A percentile compares a stretch with the other conserved stretches of the same genome.
These are phyloP conservation scores for Drosophila buzzatii DNA, from an alignment of 2,888 invertebrate genomes.

Conservation along the genomic window DNA sequence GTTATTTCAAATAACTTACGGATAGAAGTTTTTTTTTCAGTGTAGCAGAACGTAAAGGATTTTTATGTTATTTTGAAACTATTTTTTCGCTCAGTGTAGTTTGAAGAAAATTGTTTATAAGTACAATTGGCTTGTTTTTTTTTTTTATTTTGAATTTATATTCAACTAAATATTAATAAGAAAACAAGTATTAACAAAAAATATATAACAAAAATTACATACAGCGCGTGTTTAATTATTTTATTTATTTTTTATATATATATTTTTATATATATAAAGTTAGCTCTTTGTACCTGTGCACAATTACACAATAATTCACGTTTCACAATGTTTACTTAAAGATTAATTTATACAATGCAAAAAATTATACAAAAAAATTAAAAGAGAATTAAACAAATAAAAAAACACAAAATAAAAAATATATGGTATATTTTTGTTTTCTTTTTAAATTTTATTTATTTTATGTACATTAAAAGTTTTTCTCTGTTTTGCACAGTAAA, in stretches of 20 bases:
- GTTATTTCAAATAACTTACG: slow-evolving; percentile 81
- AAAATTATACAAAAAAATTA: slow-evolving; percentile 36
- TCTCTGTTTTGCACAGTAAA: slow-evolving; percentile 26
- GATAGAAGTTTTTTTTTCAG: slow-evolving; percentile 34
- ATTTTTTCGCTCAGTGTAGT: slow-evolving; percentile 12
- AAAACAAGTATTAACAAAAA: slow-evolving; percentile 82
- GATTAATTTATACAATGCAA: slow-evolving; percentile 72
- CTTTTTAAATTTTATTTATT: slow-evolving; percentile 22
- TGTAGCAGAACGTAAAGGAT: slow-evolving; percentile 25
- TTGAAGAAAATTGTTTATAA: slow-evolving; percentile 48
- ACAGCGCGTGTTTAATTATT: slow-evolving; percentile 36
- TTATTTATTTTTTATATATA: slow-evolving; percentile 9
- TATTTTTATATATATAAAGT: slow-evolving; percentile 29
- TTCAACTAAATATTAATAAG: slow-evolving; percentile 77
- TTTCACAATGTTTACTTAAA: slow-evolving; percentile 64
- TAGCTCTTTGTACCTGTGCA: slow-evolving; percentile 74
- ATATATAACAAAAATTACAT: slow-evolving; percentile 80
- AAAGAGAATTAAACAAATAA: slow-evolving; percentile 44
- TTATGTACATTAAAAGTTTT: slow-evolving; percentile 58
- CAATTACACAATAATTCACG: slow-evolving; percentile 60
- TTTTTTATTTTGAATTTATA: slow-evolving; percentile 33
- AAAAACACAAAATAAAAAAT: slow-evolving; percentile 51
- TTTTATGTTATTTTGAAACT: not conserved
- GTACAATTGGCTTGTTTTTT: slow-evolving; percentile 76
- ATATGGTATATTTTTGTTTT: slow-evolving; percentile 12